These are phyloP conservation scores for Pteria penguin DNA, from an alignment of 2,888 invertebrate genomes.

Conservation along the genomic window DNA sequence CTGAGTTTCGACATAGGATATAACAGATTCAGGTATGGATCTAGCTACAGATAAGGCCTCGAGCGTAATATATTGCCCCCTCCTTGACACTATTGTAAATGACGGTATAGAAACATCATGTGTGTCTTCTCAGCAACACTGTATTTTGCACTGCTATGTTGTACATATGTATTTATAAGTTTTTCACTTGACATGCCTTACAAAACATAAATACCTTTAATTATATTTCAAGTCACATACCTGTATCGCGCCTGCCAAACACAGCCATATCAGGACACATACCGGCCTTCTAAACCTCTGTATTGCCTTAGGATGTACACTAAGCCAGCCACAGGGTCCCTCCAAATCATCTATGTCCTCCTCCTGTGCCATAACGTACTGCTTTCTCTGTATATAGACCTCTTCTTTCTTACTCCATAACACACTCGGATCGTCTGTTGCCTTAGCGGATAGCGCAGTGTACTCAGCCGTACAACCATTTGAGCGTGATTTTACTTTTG, in stretches of 20 bases:
- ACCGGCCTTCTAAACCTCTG: slow-evolving; percentile 87
- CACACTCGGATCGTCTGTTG: not conserved
- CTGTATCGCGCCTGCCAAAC: slow-evolving; percentile 90
- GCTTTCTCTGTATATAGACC: no score
- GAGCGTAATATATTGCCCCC: no score
- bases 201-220: no score
- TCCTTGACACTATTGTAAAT: no score
- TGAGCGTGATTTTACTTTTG: not conserved
- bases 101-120: no score
- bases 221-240: slow-evolving; percentile 48
- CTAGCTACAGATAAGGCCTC: no score
- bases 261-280: slow-evolving; percentile 90
- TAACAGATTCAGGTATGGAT: no score
- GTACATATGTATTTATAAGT: no score
- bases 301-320: slow-evolving; percentile 84
- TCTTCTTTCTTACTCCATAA: not conserved
- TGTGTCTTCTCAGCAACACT: no score
- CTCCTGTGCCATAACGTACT: not conserved
- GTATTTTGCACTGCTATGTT: no score
- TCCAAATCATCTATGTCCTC: slow-evolving; percentile 40
- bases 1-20: no score
- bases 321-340: slow-evolving; percentile 85
- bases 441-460: not conserved
- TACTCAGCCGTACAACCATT: not conserved
- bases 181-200: no score